Percentiles rank a stretch among this genome's conserved stretches.
These are phyloP conservation scores for Euura lappo DNA, from an alignment of 1,140 invertebrate species.

Conservation along the genomic window DNA sequence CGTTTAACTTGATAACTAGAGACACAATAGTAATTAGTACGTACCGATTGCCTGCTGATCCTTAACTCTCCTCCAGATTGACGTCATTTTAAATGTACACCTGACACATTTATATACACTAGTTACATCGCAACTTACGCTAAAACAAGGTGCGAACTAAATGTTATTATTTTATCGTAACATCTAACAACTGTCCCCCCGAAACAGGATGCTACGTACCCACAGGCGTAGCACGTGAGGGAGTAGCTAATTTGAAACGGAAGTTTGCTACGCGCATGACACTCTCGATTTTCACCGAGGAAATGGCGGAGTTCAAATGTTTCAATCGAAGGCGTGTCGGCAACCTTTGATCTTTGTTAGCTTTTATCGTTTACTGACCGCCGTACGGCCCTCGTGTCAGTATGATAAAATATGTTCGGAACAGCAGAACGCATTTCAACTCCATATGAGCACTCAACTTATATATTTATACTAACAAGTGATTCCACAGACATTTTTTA, in stretches of 20 bases:
- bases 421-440: too few relatives aligned
- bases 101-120: slow-evolving; percentile 33
- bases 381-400: too few relatives aligned
- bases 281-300: too few relatives aligned
- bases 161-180: slow-evolving; percentile 30
- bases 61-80: slow-evolving; percentile 40
- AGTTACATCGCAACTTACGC: slow-evolving; percentile 34
- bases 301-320: too few relatives aligned
- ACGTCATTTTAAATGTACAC: slow-evolving; percentile 31
- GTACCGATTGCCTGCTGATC: slow-evolving; percentile 44
- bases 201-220: slow-evolving; percentile 8
- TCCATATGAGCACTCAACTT: too few relatives aligned
- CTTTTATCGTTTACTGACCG: too few relatives aligned
- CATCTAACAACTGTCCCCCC: slow-evolving; percentile 24
- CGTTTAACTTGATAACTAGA: too few relatives aligned
- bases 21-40: not conserved
- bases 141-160: slow-evolving; percentile 23
- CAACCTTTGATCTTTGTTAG: too few relatives aligned
- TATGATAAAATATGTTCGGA: too few relatives aligned
- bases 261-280: not conserved
- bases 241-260: not conserved
- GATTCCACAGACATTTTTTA: too few relatives aligned
- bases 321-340: too few relatives aligned
- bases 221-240: slow-evolving; percentile 2
- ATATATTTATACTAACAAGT: too few relatives aligned